A percentile compares a stretch with the other conserved stretches of the same genome.
These are phyloP conservation scores for Oxygymnocypris stewartii DNA, from an alignment of 2,113 vertebrate species.

Conservation along the genomic window DNA sequence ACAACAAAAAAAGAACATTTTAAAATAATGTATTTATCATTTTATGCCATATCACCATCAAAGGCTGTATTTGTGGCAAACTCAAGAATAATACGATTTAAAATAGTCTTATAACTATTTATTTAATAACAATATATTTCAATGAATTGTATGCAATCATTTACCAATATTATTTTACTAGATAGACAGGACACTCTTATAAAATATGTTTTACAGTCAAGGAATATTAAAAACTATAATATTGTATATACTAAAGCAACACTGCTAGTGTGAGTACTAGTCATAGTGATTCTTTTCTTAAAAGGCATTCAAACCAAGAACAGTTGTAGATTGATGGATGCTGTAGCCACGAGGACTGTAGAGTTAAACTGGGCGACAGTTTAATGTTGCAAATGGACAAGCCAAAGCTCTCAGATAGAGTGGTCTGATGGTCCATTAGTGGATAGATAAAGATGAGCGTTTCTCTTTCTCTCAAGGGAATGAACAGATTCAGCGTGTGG, in stretches of 20 bases:
- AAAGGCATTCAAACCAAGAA: neutral
- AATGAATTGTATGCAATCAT: no score
- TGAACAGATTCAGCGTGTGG: neutral
- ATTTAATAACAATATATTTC: no score
- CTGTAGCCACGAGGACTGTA: neutral
- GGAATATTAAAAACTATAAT: no score
- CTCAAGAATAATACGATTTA: no score
- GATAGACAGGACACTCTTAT: no score
- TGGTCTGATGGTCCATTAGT: constrained; percentile 14
- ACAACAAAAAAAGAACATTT: no score
- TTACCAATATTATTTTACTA: no score
- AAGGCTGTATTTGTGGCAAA: no score
- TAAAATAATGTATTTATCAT: no score
- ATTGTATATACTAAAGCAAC: neutral
- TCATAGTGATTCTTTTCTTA: neutral
- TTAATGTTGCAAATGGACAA: constrained; percentile 23
- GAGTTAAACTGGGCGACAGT: neutral
- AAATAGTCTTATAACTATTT: no score
- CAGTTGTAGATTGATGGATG: neutral
- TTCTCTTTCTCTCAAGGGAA: neutral
- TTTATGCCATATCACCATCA: no score
- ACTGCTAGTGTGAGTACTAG: neutral
- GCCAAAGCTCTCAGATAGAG: neutral
- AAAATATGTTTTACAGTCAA: no score
- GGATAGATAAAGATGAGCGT: neutral